Percentiles rank a stretch among this genome's conserved stretches.
Evolutionary conservation across 2,888 invertebrate genomes (phyloP).

Genomic region (Trichogramma evanescens): DNA sequence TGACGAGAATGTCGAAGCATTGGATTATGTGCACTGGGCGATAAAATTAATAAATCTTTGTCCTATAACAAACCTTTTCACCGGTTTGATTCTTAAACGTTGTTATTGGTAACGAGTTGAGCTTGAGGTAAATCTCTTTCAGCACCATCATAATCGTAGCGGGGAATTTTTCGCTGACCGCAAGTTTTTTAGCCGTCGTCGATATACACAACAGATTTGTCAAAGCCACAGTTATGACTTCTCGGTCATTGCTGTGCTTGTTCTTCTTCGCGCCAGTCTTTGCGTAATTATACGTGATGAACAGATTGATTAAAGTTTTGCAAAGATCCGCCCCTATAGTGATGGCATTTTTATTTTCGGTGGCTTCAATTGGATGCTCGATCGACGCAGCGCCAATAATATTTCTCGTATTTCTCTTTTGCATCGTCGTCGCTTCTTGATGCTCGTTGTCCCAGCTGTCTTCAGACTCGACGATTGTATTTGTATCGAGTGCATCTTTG

Average conservation of each 20-base stretch:
- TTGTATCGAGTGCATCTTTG: conserved; percentile 30
- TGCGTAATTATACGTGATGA: conserved; percentile 45
- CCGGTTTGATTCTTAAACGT: conserved; percentile 42
- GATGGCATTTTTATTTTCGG: conserved; percentile 1
- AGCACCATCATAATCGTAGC: conserved; percentile 44
- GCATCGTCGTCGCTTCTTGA: conserved; percentile 28
- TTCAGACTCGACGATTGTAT: conserved; percentile 2
- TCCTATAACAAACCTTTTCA: too few species aligned
- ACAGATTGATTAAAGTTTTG: conserved; percentile 46
- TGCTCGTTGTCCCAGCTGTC: conserved; percentile 21
- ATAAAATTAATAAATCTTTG: too few species aligned
- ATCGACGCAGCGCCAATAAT: conserved; percentile 8
- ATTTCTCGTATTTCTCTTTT: conserved; percentile 29
- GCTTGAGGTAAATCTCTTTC: conserved; percentile 47
- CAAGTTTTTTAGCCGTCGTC: conserved; percentile 47
- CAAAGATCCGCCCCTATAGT: conserved; percentile 48
- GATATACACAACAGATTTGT: conserved; percentile 49
- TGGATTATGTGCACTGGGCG: too few species aligned
- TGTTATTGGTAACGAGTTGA: conserved; percentile 50
- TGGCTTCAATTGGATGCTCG: conserved; percentile 16
- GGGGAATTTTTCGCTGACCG: conserved; percentile 45
- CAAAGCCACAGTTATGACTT: conserved; percentile 44
- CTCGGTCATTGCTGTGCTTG: conserved; percentile 42
- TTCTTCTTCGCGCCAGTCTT: conserved; percentile 33
- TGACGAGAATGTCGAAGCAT: too few species aligned